Conservation (phyloP, 2,797 vertebrate species). For the Pangasius sanitwongsei region DNA sequence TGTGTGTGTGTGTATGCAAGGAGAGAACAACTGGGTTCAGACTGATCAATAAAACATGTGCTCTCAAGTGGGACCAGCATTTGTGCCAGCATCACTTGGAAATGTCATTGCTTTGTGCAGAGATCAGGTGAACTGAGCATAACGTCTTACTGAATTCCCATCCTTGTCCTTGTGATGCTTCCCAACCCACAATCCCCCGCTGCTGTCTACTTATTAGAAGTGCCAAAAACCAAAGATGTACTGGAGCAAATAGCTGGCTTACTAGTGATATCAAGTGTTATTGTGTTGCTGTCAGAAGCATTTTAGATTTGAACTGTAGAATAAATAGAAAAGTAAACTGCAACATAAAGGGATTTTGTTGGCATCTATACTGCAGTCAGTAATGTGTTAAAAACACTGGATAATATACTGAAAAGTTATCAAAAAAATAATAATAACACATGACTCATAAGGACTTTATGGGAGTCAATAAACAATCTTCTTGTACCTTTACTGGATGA, state of each 20-base stretch:
- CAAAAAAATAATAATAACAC: not conserved
- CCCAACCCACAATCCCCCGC: conserved; percentile 35
- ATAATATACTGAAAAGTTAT: not conserved
- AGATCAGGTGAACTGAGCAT: conserved; percentile 42
- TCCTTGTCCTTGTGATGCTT: conserved; percentile 23
- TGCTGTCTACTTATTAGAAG: conserved; percentile 38
- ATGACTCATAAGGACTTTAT: conserved; percentile 22
- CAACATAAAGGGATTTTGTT: not conserved
- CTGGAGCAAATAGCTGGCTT: conserved; percentile 12
- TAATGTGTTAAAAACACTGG: conserved; percentile 8
- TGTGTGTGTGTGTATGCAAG: not conserved
- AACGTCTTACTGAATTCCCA: conserved; percentile 35
- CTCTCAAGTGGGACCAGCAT: conserved; percentile 46
- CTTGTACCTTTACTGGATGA: conserved; percentile 50
- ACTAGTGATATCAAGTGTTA: conserved; percentile 30
- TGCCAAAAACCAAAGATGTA: conserved; percentile 23
- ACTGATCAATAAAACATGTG: conserved; percentile 55
- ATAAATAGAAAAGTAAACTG: conserved; percentile 8
- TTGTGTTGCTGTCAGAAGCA: not conserved
- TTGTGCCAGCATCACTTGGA: conserved; percentile 46
- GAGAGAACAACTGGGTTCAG: conserved; percentile 28
- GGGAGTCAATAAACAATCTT: conserved; percentile 54
- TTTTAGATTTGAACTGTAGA: not conserved
- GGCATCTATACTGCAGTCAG: not conserved
- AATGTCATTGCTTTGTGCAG: conserved; percentile 50